Conservation (phyloP, 2,113 vertebrate genomes). For the Pluvianellus socialis region DNA sequence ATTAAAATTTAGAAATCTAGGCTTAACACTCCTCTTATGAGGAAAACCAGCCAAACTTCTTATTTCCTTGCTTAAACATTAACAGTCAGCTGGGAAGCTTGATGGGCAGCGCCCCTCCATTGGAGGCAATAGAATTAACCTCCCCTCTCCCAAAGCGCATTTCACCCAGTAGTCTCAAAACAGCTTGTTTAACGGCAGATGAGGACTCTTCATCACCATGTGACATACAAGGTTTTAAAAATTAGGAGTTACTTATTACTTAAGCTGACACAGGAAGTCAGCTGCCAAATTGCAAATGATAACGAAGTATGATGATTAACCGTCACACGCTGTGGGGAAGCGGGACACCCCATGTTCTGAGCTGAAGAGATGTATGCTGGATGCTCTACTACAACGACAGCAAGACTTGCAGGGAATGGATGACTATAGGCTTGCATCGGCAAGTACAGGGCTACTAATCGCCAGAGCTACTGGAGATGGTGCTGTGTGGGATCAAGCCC, state of each 20-base stretch:
- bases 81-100: neutral
- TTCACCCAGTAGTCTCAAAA: neutral
- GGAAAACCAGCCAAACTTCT: neutral
- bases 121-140: neutral
- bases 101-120: neutral
- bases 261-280: neutral
- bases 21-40: neutral
- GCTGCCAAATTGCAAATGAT: neutral
- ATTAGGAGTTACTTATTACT: neutral
- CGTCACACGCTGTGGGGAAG: rapidly evolving
- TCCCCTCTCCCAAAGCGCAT: neutral
- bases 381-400: neutral
- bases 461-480: neutral
- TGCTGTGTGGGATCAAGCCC: neutral
- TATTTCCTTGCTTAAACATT: neutral
- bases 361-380: neutral
- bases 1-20: neutral
- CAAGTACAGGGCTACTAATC: neutral
- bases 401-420: neutral
- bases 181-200: neutral
- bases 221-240: neutral
- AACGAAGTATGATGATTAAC: neutral
- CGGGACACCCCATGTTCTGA: neutral
- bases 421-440: neutral
- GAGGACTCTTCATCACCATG: neutral